Percentiles rank a stretch among this genome's conserved stretches.
phyloP scores from a whole-genome alignment of 2,113 vertebrate genomes.

The Pica pica region DNA sequence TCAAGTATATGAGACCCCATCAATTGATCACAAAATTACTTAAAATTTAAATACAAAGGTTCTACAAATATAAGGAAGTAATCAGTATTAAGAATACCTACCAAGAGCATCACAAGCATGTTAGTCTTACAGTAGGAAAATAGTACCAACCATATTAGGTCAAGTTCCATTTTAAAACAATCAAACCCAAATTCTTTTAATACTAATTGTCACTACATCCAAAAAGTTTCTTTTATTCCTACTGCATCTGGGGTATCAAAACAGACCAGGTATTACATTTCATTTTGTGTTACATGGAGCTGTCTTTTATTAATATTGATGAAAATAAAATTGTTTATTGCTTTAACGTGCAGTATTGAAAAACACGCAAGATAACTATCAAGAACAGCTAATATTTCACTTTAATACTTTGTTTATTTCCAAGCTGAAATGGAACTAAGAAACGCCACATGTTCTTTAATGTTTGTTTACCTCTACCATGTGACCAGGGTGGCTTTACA shows the following conservation, averaged over 20 bases:
- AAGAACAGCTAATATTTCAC: background rate
- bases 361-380: background rate
- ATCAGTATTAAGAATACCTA: fast-evolving
- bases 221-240: background rate
- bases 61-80: background rate
- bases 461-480: background rate
- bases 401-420: background rate
- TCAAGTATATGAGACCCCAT: background rate
- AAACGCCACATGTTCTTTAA: background rate
- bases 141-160: background rate
- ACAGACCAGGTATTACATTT: background rate
- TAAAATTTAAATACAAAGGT: background rate
- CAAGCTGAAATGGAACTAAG: background rate
- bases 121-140: background rate
- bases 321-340: background rate
- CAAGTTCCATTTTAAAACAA: background rate
- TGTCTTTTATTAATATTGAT: background rate
- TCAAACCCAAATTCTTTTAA: background rate
- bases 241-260: background rate
- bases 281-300: background rate
- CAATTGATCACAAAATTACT: background rate
- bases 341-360: background rate
- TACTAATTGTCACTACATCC: background rate
- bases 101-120: background rate
- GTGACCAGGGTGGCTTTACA: background rate